Base-by-base conservation (phyloP, 2,888 invertebrate species). In the Argyra leucocephala region DNA sequence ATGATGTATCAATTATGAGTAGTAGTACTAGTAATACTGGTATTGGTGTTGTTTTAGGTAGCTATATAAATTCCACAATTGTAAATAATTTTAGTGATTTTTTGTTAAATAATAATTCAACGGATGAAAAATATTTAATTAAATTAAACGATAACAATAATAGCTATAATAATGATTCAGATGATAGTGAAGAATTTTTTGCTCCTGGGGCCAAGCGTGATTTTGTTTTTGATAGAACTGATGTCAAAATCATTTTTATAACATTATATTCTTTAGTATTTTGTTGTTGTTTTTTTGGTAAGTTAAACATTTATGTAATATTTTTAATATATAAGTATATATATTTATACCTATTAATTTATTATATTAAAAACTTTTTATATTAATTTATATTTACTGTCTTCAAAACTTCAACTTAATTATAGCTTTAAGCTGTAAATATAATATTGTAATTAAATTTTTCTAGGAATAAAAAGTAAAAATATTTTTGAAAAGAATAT, bases 251-350 rank as follows among this genome's bases (percentile, higher is more conserved):
- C 63, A 84, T 89, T 73, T 89, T 90, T 78, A 87, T 90, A 74
- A 86, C 86, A 0, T 81, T 90, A 31, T 91, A 91, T 75, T 86
- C 88, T 2, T 80, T 90, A 69, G 90, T 91, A 22, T 91, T 91
- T 78, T 87, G 89, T 78, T 87, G 88, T 73, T 91, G 91, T 76
- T 89, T 90, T 77, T 89, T 91, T 74, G 91, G 91, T 91, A 78
- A 89, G 90, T 85, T 67, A 0, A 21, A n/a, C n/a, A n/a, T n/a
- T n/a, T n/a, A n/a, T n/a, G n/a, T n/a, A n/a, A 22, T 31, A 60
- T 23, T 26, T 24, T 60, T 9, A 26, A 24, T 24, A 22, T 24
- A 4, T 24, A 18, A 24, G 6, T 24, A 22, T 23, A 22, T 24
- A 24, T 18, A 24, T 60, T 24, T 1, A 60, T n/a, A n/a, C n/a